phyloP scores from a whole-genome alignment of 37 sponge, comb jelly and placozoan genomes.

The Chondrilla cf. caribensis region DNA sequence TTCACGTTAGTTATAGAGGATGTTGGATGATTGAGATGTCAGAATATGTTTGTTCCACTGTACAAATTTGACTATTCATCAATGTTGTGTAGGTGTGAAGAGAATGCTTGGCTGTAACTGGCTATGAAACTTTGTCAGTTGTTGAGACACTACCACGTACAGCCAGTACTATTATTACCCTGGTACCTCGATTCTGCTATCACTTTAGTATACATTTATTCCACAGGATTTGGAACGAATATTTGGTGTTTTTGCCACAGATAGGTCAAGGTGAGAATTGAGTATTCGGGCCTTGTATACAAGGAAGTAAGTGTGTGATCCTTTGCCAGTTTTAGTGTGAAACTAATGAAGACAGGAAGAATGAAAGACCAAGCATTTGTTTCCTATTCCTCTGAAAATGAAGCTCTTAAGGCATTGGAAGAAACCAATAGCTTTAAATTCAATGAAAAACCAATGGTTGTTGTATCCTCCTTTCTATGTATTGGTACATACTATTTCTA shows the following conservation, averaged over 20 bases:
- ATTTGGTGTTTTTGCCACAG: conserved; percentile 32
- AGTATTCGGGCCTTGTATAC: not conserved
- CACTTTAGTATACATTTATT: not conserved
- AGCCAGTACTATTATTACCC: too few species aligned
- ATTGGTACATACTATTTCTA: too few species aligned
- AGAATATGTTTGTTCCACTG: too few species aligned
- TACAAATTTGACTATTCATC: too few species aligned
- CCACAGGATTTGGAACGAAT: not conserved
- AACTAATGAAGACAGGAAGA: conserved; percentile 82
- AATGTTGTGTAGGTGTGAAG: too few species aligned
- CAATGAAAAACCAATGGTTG: conserved; percentile 84
- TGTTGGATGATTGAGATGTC: too few species aligned
- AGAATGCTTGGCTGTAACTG: too few species aligned
- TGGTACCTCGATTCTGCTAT: too few species aligned
- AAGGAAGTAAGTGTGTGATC: not conserved
- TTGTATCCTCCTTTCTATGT: conserved; percentile 69
- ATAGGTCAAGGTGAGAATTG: not conserved
- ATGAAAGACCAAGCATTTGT: conserved; percentile 99
- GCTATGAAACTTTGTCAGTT: too few species aligned
- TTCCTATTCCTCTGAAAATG: conserved; percentile 73
- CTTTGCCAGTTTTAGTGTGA: conserved; percentile 55
- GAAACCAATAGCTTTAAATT: conserved; percentile 90
- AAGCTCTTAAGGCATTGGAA: conserved; percentile 62
- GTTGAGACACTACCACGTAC: too few species aligned
- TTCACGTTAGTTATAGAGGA: too few species aligned